Evolutionary conservation across 2,797 vertebrate species (phyloP), one percentile per base, ranked within the genome.

Genomic region (Channallabes apus): DNA sequence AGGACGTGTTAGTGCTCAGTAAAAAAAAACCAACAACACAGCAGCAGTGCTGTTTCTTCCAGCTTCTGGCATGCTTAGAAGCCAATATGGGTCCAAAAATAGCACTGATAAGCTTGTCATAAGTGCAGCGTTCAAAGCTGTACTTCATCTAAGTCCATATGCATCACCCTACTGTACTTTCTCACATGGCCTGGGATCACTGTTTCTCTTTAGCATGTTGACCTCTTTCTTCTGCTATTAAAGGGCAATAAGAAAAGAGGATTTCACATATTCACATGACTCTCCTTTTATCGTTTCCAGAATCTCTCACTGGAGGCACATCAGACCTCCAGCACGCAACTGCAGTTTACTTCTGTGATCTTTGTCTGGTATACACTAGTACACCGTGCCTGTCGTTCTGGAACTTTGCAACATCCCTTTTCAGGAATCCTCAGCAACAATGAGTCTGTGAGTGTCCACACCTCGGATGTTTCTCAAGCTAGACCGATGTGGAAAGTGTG

Each of bases 121-220:
- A 59, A 72, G 69, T 73, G 58, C 87, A 83, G 89, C 86, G 86
- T 78, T 87, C 65, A 56, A 35, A 56, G 69, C 58, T 79, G 87
- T 75, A 89, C 86, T 88, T 65, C 84, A 76, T 88, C 81, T 86
- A 81, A 78, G 64, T 59, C n/a, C 54, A 51, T 54, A 54, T 88
- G 69, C 79, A 88, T 86, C 78, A 89, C n/a, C 82, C 11, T 32
- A 54, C 90, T 87, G 85, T 83, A 90, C 87, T 87, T 91, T 92
- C 90, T 93, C 91, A 91, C 88, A 85, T 90, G 64, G 84, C 86
- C 14, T 18, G 86, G 38, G 76, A 84, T 80, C 69, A 91, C 88
- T 91, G 91, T 82, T 92, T 90, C 90, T 84, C 82, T 89, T 91
- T 88, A 91, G 83, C 80, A 89, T 72, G 80, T 67, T 75, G 85